phyloP scores from a whole-genome alignment of 2,113 vertebrate genomes.

The Oncorhynchus tshawytscha region DNA sequence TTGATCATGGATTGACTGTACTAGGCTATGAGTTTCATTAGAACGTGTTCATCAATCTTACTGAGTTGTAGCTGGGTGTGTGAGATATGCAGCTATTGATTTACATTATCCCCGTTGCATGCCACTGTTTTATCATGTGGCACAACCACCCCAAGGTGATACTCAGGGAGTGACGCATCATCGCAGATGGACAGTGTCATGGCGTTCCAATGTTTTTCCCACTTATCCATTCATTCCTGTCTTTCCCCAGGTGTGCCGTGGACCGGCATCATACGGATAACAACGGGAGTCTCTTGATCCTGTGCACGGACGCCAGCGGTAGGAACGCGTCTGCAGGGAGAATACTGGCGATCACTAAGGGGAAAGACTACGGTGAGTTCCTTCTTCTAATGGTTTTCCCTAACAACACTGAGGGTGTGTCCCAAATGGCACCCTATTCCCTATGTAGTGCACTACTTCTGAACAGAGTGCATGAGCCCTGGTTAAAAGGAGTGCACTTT shows the following conservation, averaged over 20 bases:
- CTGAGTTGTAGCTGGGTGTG: neutral
- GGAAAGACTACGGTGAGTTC: conserved; percentile 94
- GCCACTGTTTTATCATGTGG: neutral
- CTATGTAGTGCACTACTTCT: neutral
- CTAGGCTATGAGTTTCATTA: neutral
- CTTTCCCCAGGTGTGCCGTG: conserved; percentile 84
- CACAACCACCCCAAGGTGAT: neutral
- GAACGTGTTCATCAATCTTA: neutral
- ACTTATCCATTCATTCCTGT: conserved; percentile 12
- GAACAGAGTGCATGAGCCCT: too few species aligned
- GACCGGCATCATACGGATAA: conserved; percentile 83
- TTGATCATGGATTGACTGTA: neutral
- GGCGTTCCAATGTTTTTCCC: conserved; percentile 23
- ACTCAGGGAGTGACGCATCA: neutral
- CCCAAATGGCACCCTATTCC: neutral
- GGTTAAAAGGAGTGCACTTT: too few species aligned
- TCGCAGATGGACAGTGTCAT: neutral
- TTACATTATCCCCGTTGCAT: neutral
- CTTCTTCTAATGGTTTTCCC: conserved; percentile 23
- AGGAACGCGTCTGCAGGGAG: conserved; percentile 90
- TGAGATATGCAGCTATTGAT: neutral
- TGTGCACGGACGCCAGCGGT: conserved; percentile 91
- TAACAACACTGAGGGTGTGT: conserved; percentile 10
- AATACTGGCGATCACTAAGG: conserved; percentile 92
- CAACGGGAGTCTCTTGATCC: conserved; percentile 88